Evolutionary conservation across 2,888 invertebrate species (phyloP), one percentile per base, ranked within the genome.

Genomic region (Lithophane semibrunnea): DNA sequence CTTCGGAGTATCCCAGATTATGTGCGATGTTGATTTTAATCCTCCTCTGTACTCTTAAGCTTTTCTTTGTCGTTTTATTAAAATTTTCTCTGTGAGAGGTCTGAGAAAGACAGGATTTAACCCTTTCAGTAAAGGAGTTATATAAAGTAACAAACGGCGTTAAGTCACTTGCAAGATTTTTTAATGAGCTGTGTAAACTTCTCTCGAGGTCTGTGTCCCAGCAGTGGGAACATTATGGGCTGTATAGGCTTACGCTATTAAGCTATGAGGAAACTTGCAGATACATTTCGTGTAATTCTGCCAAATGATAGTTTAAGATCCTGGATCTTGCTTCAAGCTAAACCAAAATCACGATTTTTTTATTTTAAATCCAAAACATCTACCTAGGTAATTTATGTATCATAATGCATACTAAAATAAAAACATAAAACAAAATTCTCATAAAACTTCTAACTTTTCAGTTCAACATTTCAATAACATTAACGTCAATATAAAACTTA

Each of bases 11-110:
- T 54, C 63, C 54, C 63, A 72, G 65, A 82, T 79, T 77, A 60
- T 63, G 21, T 82, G 69, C 73, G 73, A 52, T 66, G 77, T 69
- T 69, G 52, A 77, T 70, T 29, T 66, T 77, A 73, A 77, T 77
- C 37, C 66, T 63, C 7, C 2, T 16, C 44, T 58, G 44, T 69
- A 29, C 47, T 69, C 52, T 58, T 73, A 79, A 79, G 69, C 69
- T 66, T 37, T 64, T 12, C 63, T n/a, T 61, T 72, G 37, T 58
- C 13, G 13, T 42, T 52, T 58, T 73, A 79, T 79, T 79, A 24
- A 70, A 73, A 79, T 67, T 75, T 66, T 24, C 56, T 24, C 24
- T 52, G 65, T 52, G 58, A 65, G 44, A 52, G 52, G 29, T 47
- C 18, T 29, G 21, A n/a, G 10, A 12, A 73, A 63, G 44, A 3